These are phyloP conservation scores for Delia radicum DNA, from an alignment of 1,140 invertebrate species.

Conservation along the genomic window DNA sequence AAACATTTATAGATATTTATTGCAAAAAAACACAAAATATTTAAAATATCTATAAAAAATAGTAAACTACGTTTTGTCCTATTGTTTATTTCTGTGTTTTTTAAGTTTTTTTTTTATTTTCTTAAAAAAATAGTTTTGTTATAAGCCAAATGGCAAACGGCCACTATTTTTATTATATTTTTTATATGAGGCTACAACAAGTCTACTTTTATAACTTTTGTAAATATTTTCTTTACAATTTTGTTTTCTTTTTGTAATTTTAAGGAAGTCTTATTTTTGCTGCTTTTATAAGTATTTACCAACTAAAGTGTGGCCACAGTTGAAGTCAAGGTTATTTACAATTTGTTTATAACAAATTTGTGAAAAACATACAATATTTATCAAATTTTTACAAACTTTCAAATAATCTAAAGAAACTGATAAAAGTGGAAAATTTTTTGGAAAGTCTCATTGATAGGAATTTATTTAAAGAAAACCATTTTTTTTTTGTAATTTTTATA, in stretches of 20 bases:
- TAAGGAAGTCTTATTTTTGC: neutral
- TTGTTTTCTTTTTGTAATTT: neutral
- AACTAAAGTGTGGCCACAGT: too few species aligned
- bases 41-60: too few species aligned
- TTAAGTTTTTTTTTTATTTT: neutral
- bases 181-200: neutral
- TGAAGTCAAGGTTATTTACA: neutral
- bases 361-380: too few species aligned
- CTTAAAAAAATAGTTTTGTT: neutral
- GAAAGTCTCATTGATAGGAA: too few species aligned
- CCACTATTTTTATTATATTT: neutral
- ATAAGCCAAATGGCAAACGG: neutral
- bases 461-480: too few species aligned
- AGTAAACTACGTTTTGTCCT: neutral
- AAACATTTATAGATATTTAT: neutral
- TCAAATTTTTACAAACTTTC: too few species aligned
- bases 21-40: neutral
- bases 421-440: too few species aligned
- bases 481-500: too few species aligned
- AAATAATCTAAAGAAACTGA: too few species aligned
- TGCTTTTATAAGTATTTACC: too few species aligned
- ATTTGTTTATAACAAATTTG: neutral
- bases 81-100: neutral
- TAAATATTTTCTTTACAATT: neutral
- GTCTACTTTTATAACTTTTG: neutral